Conservation (phyloP, 2,888 invertebrate genomes). For the Plagodis pulveraria region DNA sequence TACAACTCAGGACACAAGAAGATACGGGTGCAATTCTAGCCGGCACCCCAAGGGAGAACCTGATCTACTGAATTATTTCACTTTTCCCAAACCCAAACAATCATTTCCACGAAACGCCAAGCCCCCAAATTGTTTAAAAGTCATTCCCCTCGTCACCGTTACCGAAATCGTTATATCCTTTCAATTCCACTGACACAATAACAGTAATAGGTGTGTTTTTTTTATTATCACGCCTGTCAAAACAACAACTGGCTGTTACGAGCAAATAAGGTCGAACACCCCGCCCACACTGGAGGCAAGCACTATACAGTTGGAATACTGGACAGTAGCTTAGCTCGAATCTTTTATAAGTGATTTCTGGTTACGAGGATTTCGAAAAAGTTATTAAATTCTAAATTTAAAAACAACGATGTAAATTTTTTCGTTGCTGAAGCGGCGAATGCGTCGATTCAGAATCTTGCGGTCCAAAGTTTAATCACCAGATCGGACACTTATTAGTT, state of each 20-base stretch:
- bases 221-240: constrained; percentile 31
- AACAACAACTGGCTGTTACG: constrained; percentile 27
- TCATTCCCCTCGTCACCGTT: constrained; percentile 4
- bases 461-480: too few relatives aligned
- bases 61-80: too few relatives aligned
- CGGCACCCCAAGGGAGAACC: too few relatives aligned
- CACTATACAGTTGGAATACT: neutral
- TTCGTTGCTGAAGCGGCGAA: too few relatives aligned
- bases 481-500: too few relatives aligned
- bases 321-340: constrained; percentile 7
- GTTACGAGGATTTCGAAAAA: neutral
- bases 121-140: constrained; percentile 1
- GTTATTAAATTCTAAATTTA: too few relatives aligned
- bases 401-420: too few relatives aligned
- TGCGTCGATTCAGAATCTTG: too few relatives aligned
- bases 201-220: constrained; percentile 32
- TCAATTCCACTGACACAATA: constrained; percentile 18
- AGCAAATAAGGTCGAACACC: constrained; percentile 28
- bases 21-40: too few relatives aligned
- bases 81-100: neutral
- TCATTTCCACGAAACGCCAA: neutral
- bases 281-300: constrained; percentile 23
- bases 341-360: too few relatives aligned
- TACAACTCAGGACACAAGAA: too few relatives aligned
- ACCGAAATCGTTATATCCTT: constrained; percentile 9